These are phyloP conservation scores for Ovis aries DNA, from an alignment of 2,113 vertebrate species.

Conservation along the genomic window ARS-UI_Ramb_v3.0 NC_056065.1:63746001-63746500, in stretches of 20 bases:
- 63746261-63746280: not conserved
- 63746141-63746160: not conserved
- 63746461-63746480: not conserved
- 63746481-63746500: not conserved
- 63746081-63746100: not conserved
- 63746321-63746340: not conserved
- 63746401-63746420: not conserved
- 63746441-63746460: not conserved
- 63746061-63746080: not conserved
- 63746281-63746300: not conserved
- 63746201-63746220: not conserved
- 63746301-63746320: not conserved
- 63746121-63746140: not conserved
- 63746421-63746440: not conserved
- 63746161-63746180: not conserved
- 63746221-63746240: not conserved
- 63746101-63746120: fast-evolving
- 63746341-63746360: not conserved
- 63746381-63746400: not conserved
- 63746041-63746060: not conserved
- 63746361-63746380: not conserved
- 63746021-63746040: not conserved
- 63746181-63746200: not conserved
- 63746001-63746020: not conserved
- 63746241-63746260: not conserved